Evolutionary conservation across 2,888 invertebrate genomes (phyloP), one percentile per base, ranked within the genome.

Genomic region (Rutpela maculata): DNA sequence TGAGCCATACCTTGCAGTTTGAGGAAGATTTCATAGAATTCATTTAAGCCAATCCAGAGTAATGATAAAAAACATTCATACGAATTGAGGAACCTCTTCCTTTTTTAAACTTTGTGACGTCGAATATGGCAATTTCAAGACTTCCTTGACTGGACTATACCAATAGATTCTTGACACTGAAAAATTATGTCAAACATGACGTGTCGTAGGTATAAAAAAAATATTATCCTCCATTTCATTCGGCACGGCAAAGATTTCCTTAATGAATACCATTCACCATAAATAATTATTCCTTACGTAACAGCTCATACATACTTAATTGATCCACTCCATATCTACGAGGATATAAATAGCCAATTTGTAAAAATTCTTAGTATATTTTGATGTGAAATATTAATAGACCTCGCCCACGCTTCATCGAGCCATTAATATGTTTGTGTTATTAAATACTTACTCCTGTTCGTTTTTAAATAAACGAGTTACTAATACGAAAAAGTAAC

Each of bases 211-310:
- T 35, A 35, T 35, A 35, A 26, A 26, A 26, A 26, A 26, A 26
- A 26, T 4, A 26, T 26, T 35, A 43, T 43, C 43, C 43, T 15
- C 15, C 43, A 0, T 1, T 12, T 15, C 43, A 15, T 43, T 15
- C 43, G 43, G 12, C 43, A 43, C 43, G 31, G 7, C 9, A 7
- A 7, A 9, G 31, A 3, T 35, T 35, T 35, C 31, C 31, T 43
- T 43, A 43, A 43, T 15, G 22, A 62, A 31, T 62, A 62, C n/a
- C 15, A 62, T 62, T 62, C 62, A 15, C n/a, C 31, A 26, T 31
- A 62, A 31, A 62, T 62, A 62, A 62, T 62, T 62, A n/a, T 26
- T 31, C n/a, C 31, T 62, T 62, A 62, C 62, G 62, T 31, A 62
- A 62, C 31, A n/a, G 7, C 31, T 62, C 31, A 62, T 62, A 31